A percentile compares a stretch with the other conserved stretches of the same genome.
Conservation (phyloP, 1,140 invertebrate species). For the Drosophila ananassae region DNA sequence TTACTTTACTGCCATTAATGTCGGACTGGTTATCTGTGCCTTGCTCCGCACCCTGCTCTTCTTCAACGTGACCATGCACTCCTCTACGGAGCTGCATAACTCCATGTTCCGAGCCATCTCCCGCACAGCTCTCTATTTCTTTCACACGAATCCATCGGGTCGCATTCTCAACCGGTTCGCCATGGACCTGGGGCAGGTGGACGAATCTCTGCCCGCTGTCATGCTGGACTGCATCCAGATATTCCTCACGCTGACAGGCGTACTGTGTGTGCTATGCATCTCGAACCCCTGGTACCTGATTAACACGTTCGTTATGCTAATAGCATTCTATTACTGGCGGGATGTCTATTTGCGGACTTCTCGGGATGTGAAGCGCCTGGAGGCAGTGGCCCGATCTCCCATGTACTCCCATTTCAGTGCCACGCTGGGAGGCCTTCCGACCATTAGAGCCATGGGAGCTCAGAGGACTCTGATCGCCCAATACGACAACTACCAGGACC, state of each 20-base stretch:
- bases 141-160: constrained; percentile 90
- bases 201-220: constrained; percentile 83
- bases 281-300: constrained; percentile 91
- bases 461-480: constrained; percentile 87
- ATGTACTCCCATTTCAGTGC: constrained; percentile 91
- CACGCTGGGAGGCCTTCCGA: constrained; percentile 89
- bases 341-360: constrained; percentile 92
- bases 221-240: constrained; percentile 91
- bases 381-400: constrained; percentile 91
- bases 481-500: constrained; percentile 87
- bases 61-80: constrained; percentile 89
- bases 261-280: constrained; percentile 89
- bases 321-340: constrained; percentile 90
- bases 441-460: constrained; percentile 88
- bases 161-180: constrained; percentile 91
- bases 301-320: constrained; percentile 88
- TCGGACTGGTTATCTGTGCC: constrained; percentile 86
- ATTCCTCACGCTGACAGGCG: constrained; percentile 89
- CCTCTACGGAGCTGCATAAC: constrained; percentile 86
- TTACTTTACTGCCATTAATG: constrained; percentile 86
- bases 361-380: constrained; percentile 93
- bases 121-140: constrained; percentile 90
- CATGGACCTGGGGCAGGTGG: constrained; percentile 88
- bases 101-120: constrained; percentile 62
- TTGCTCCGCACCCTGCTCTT: constrained; percentile 87